phyloP scores from a whole-genome alignment of 2,797 vertebrate species.

The Netta rufina region DNA sequence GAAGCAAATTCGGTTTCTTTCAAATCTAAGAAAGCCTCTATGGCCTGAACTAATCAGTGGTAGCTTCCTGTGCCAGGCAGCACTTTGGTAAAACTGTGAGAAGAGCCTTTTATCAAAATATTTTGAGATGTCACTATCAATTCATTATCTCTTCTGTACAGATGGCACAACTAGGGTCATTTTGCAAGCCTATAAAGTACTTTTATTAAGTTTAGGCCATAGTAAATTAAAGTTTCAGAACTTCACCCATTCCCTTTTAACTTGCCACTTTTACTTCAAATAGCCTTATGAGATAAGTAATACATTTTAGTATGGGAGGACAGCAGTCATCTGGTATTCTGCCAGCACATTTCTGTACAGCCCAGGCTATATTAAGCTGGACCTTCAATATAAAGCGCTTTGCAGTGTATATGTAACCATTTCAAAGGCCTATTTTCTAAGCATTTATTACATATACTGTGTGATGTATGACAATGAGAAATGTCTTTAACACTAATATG shows the following conservation, averaged over 20 bases:
- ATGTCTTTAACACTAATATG: not conserved
- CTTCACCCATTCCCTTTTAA: constrained; percentile 18
- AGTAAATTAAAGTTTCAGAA: constrained; percentile 41
- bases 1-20: constrained; percentile 69
- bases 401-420: not conserved
- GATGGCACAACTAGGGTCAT: not conserved
- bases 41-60: constrained; percentile 61
- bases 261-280: constrained; percentile 16
- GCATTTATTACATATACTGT: not conserved
- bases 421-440: not conserved
- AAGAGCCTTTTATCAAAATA: constrained; percentile 49
- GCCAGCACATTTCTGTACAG: not conserved
- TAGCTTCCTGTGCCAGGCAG: constrained; percentile 32
- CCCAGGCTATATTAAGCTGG: not conserved
- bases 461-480: not conserved
- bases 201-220: not conserved
- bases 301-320: not conserved
- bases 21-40: constrained; percentile 45
- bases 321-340: not conserved
- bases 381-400: not conserved
- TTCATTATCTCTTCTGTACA: constrained; percentile 50
- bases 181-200: constrained; percentile 6
- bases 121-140: constrained; percentile 41
- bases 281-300: not conserved
- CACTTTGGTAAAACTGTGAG: constrained; percentile 28